phyloP scores from a whole-genome alignment of 2,113 vertebrate genomes.

The Bagarius yarrelli region DNA sequence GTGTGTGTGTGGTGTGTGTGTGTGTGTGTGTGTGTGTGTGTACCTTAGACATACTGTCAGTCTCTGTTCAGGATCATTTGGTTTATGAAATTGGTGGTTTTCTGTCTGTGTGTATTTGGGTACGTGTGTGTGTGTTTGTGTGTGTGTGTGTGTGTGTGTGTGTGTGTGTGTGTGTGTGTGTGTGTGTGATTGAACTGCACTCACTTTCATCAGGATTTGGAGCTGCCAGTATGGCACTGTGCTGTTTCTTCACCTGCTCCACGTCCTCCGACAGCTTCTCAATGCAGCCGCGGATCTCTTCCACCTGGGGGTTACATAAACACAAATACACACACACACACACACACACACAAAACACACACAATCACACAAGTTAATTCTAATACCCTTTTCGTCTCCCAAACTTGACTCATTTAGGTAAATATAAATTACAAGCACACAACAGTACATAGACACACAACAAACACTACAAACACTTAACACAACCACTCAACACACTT shows the following conservation, averaged over 20 bases:
- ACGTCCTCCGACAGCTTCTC: slow-evolving; percentile 91
- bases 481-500: no score
- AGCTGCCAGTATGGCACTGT: slow-evolving; percentile 89
- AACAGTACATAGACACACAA: no score
- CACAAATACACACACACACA: not conserved
- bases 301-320: slow-evolving; percentile 73
- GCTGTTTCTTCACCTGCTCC: slow-evolving; percentile 93
- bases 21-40: no score
- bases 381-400: no score
- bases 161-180: not conserved
- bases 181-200: slow-evolving; percentile 53
- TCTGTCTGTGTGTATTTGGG: no score
- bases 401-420: no score
- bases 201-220: slow-evolving; percentile 93
- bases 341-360: not conserved
- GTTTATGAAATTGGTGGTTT: no score
- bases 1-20: no score
- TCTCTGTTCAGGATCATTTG: no score
- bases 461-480: no score
- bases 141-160: not conserved
- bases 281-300: slow-evolving; percentile 89
- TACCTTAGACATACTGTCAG: no score
- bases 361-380: not conserved
- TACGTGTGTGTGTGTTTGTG: not conserved
- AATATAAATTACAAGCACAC: no score